Conservation (phyloP, 2,113 vertebrate genomes). For the Trematomus loennbergii region DNA sequence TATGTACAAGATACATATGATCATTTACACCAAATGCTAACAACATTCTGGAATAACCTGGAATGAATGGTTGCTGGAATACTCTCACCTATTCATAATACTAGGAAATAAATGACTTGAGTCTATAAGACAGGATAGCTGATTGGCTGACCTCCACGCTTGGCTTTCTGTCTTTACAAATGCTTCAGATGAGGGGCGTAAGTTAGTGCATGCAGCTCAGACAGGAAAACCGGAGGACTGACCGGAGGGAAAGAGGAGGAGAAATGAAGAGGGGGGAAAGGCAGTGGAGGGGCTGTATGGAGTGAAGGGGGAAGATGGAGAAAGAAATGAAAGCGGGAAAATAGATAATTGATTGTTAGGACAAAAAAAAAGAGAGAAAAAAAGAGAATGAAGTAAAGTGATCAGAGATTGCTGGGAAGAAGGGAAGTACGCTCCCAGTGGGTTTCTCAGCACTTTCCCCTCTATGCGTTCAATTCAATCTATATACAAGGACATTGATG, state of each 20-base stretch:
- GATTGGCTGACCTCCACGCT: slow-evolving; percentile 2
- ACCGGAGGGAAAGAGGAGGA: slow-evolving; percentile 4
- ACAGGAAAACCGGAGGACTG: slow-evolving; percentile 3
- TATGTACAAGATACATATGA: not conserved
- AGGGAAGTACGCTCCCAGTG: slow-evolving; percentile 40
- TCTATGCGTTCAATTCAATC: slow-evolving; percentile 59
- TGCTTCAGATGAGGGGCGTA: slow-evolving; percentile 23
- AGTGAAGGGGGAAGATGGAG: slow-evolving; percentile 6
- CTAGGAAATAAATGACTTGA: slow-evolving; percentile 30
- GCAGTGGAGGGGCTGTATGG: not conserved
- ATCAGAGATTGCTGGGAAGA: slow-evolving; percentile 65
- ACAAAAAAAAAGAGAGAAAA: not conserved
- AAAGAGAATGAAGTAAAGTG: slow-evolving; percentile 33
- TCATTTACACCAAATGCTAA: not conserved
- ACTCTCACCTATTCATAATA: not conserved
- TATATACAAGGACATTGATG: slow-evolving; percentile 50
- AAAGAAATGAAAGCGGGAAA: slow-evolving; percentile 10
- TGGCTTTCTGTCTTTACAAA: slow-evolving; percentile 16
- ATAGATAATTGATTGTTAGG: slow-evolving; percentile 9
- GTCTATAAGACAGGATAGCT: slow-evolving; percentile 30
- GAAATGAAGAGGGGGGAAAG: slow-evolving; percentile 3
- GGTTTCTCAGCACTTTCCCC: slow-evolving; percentile 60
- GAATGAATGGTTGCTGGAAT: not conserved
- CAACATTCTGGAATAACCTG: not conserved
- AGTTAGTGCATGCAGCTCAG: slow-evolving; percentile 1